A percentile compares a stretch with the other conserved stretches of the same genome.
These are phyloP conservation scores for Podargus strigoides DNA, from an alignment of 2,797 vertebrate genomes.

Conservation along the genomic window DNA sequence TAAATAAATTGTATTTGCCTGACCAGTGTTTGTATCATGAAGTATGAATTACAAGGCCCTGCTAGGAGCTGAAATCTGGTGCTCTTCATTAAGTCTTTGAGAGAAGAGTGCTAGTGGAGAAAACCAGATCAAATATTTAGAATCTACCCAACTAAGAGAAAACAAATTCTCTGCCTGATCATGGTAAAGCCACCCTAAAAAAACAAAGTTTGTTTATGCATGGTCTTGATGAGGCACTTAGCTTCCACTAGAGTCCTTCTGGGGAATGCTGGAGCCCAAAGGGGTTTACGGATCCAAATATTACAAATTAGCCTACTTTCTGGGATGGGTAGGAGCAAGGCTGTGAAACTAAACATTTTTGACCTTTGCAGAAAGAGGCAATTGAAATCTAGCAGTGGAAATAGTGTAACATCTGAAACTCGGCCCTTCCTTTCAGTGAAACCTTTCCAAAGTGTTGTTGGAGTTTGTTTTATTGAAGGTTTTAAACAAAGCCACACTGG, in stretches of 20 bases:
- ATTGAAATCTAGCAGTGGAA: background rate
- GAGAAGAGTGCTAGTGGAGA: background rate
- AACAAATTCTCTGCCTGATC: background rate
- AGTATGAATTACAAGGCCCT: background rate
- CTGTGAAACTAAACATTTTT: background rate
- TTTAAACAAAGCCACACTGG: background rate
- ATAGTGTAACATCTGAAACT: background rate
- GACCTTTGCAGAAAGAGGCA: constrained; percentile 9
- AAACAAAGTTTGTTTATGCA: background rate
- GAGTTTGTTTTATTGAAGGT: background rate
- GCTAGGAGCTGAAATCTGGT: background rate
- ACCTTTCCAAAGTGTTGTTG: background rate
- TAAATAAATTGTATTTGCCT: constrained; percentile 36
- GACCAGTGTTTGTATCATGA: background rate
- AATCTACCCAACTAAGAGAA: constrained; percentile 2
- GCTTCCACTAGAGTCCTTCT: background rate
- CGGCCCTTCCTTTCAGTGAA: background rate
- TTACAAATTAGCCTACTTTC: background rate
- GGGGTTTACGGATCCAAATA: background rate
- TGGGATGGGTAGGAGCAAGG: background rate
- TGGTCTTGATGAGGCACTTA: background rate
- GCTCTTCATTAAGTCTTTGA: constrained; percentile 17
- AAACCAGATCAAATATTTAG: constrained; percentile 25
- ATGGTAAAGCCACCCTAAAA: background rate
- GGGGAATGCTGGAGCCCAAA: background rate